Conservation (phyloP, 2,113 vertebrate genomes). For the Varanus salvator region DNA sequence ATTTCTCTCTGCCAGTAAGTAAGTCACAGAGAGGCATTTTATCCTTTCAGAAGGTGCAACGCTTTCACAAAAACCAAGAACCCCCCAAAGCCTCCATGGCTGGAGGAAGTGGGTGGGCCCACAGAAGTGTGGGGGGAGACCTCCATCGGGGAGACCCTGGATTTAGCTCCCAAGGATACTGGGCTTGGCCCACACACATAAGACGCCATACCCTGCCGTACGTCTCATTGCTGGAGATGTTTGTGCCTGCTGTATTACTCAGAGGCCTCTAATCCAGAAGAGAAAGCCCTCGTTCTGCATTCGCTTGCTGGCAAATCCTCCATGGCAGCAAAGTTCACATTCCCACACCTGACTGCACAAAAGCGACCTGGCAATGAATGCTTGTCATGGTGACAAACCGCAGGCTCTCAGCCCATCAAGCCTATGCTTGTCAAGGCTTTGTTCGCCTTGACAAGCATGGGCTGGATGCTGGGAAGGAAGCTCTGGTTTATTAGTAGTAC, state of each 20-base stretch:
- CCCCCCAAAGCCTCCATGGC: too few species aligned
- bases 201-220: not conserved
- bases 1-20: too few species aligned
- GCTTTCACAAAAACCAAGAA: too few species aligned
- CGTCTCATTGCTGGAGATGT: too few species aligned
- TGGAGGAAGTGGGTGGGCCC: too few species aligned
- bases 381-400: not conserved
- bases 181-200: too few species aligned
- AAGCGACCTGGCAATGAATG: not conserved
- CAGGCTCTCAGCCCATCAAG: not conserved
- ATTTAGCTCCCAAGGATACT: too few species aligned
- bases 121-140: too few species aligned
- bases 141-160: too few species aligned
- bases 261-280: not conserved
- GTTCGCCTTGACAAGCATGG: not conserved
- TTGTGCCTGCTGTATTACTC: not conserved
- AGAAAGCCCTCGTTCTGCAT: not conserved
- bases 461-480: not conserved
- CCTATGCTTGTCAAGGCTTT: not conserved
- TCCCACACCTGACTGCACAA: conserved; percentile 12
- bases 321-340: not conserved
- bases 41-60: too few species aligned
- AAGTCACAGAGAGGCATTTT: too few species aligned
- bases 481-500: not conserved
- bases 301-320: not conserved